These are phyloP conservation scores for Tyrannus savana DNA, from an alignment of 2,113 vertebrate genomes.

Conservation along the genomic window DNA sequence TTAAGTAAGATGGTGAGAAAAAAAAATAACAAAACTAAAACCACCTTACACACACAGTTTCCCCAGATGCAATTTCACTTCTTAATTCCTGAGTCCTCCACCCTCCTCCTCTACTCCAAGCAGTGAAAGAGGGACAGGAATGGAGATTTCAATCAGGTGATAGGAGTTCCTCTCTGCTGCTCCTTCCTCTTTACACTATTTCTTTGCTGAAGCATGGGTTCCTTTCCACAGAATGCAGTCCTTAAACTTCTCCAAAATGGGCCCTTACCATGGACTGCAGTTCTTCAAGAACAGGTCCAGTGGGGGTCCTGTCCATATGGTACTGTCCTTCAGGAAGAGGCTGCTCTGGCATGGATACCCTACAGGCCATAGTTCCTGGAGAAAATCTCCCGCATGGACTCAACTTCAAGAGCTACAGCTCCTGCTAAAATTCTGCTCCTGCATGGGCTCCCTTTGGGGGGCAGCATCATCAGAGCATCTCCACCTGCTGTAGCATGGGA, in stretches of 20 bases:
- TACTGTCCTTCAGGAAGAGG: background rate
- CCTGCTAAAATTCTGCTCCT: background rate
- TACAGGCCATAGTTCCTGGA: background rate
- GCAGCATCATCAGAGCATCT: background rate
- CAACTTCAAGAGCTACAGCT: background rate
- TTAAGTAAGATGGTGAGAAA: background rate
- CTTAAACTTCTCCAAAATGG: background rate
- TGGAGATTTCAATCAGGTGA: background rate
- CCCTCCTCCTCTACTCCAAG: background rate
- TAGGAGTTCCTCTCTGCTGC: background rate
- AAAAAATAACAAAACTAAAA: background rate
- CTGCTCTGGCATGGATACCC: too few relatives aligned
- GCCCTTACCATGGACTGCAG: background rate
- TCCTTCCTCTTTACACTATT: background rate
- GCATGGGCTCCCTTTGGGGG: background rate
- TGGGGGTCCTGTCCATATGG: background rate
- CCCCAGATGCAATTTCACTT: background rate
- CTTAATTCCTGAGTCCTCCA: background rate
- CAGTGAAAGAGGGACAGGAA: background rate
- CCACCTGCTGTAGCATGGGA: background rate
- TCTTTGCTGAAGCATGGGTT: background rate
- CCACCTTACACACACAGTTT: background rate
- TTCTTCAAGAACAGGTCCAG: background rate
- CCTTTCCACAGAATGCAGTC: background rate
- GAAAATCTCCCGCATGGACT: background rate